Evolutionary conservation across 2,797 vertebrate species (phyloP), one percentile per base, ranked within the genome.

Genomic region (Sciurus vulgaris): DNA sequence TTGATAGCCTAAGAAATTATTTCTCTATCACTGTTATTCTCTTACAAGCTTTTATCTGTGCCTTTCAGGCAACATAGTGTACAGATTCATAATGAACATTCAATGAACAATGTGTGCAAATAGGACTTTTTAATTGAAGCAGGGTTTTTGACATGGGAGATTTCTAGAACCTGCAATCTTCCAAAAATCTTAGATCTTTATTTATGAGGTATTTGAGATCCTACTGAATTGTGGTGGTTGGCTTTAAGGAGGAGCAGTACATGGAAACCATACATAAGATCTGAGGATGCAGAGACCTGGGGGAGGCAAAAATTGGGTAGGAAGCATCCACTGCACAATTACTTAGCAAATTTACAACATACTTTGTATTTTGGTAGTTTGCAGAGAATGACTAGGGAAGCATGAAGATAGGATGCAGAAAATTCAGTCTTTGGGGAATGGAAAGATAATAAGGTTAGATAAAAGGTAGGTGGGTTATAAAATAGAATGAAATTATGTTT

Each of bases 401-500:
- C 33, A 47, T 74, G 26, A 72, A 83, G 13, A 92, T 26, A 38
- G 9, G 9, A 84, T 85, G 51, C 17, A 82, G 41, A 93, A 95
- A 91, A 94, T 70, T 24, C 4, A 91, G 26, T 94, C 67, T 96
- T 92, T 74, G 77, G 84, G 81, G 44, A 94, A 85, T 54, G 28
- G 28, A 92, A 87, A 87, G 35, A 86, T 87, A 97, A 95, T 91
- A 94, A 97, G 41, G 9, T 33, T 79, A 89, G 76, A 86, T 49
- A 79, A 95, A 92, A 89, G 20, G n/a, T 59, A 91, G 56, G 18
- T 91, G 81, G 30, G 30, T 86, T 89, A 92, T 89, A 97, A 97
- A 94, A 93, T 61, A 76, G 7, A 41, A 91, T 83, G 59, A 93
- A 93, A 86, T 95, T 94, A 81, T 87, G 9, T 92, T 97, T 96